A percentile compares a stretch with the other conserved stretches of the same genome.
These are phyloP conservation scores for Brevimyrus niger DNA, from an alignment of 2,113 vertebrate species.

Conservation along the genomic window DNA sequence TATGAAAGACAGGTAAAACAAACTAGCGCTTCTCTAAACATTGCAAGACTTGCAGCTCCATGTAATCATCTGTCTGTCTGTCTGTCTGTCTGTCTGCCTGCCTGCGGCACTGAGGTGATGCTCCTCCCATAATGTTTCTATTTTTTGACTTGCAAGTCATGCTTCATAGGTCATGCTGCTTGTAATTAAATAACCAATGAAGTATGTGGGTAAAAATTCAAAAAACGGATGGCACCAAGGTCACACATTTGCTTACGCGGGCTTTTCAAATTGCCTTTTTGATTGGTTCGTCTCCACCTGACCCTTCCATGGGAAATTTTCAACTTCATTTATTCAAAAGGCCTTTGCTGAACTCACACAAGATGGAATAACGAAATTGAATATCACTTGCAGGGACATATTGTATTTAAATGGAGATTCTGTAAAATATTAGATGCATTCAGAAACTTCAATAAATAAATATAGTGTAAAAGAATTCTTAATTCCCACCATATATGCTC, in stretches of 20 bases:
- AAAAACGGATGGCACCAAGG: background rate
- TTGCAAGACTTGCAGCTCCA: background rate
- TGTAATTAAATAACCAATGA: background rate
- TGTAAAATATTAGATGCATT: background rate
- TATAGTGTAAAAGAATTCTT: background rate
- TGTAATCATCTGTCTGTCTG: background rate
- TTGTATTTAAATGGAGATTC: background rate
- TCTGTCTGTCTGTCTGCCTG: background rate
- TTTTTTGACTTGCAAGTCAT: background rate
- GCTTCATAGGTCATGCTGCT: background rate
- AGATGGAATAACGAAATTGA: conserved; percentile 30
- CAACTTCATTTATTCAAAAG: conserved; percentile 12
- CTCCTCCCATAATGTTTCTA: background rate
- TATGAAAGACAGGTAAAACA: background rate
- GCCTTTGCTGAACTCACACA: conserved; percentile 26
- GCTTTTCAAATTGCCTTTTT: conserved; percentile 25
- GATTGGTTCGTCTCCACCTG: conserved; percentile 18
- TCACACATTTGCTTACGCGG: conserved; percentile 18
- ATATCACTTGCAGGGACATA: conserved; percentile 27
- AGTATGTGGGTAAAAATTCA: background rate
- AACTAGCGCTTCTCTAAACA: background rate
- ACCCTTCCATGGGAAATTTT: conserved; percentile 28
- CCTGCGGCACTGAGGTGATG: background rate
- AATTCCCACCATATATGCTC: background rate
- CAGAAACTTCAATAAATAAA: background rate